These are phyloP conservation scores for Entelurus aequoreus DNA, from an alignment of 2,113 vertebrate genomes.

Conservation along the genomic window DNA sequence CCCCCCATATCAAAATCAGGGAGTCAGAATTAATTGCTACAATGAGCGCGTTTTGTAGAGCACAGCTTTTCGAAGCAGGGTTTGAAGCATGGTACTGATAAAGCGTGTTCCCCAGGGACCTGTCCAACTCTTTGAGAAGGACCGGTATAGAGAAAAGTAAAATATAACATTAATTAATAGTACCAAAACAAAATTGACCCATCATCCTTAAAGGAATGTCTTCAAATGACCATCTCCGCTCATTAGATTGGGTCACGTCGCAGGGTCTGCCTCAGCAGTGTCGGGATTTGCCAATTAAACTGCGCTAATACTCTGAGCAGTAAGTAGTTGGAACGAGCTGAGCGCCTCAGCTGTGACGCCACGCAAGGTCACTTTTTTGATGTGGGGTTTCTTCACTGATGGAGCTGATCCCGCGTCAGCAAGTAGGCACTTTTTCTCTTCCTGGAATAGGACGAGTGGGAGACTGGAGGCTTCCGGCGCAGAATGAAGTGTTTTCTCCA, in stretches of 20 bases:
- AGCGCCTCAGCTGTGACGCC: conserved; percentile 26
- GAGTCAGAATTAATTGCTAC: no score
- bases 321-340: conserved; percentile 32
- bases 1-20: no score
- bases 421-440: conserved; percentile 36
- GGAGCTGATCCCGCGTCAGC: conserved; percentile 41
- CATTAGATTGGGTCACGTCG: conserved; percentile 1
- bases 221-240: not conserved
- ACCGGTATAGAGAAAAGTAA: no score
- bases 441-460: conserved; percentile 4
- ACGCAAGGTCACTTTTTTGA: conserved; percentile 21
- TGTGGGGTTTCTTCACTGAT: conserved; percentile 30
- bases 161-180: no score
- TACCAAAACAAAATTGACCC: no score
- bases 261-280: conserved; percentile 54
- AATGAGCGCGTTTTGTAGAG: no score
- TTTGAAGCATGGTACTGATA: no score
- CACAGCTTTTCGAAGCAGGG: no score
- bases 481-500: conserved; percentile 19
- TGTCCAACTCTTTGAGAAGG: no score
- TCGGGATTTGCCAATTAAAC: conserved; percentile 57
- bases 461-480: conserved; percentile 6
- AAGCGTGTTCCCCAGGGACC: no score
- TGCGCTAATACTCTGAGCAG: conserved; percentile 63
- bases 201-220: not conserved